phyloP scores from a whole-genome alignment of 1,140 invertebrate genomes.

The Drosophila funebris region DNA sequence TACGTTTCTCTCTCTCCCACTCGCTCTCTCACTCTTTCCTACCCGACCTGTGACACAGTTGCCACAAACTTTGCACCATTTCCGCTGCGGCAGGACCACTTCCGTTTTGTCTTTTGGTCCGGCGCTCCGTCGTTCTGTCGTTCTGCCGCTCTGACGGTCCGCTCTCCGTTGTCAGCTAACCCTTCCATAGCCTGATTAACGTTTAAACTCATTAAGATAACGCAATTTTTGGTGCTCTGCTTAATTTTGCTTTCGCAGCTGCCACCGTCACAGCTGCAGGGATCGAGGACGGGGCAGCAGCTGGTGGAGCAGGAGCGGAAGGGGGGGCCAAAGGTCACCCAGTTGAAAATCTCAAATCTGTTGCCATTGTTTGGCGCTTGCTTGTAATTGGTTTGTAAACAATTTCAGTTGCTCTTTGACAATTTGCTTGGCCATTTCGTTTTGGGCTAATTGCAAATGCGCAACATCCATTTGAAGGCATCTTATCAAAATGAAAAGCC shows the following conservation, averaged over 20 bases:
- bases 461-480: constrained; percentile 19
- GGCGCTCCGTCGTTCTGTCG: background rate
- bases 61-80: constrained; percentile 67
- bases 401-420: constrained; percentile 72
- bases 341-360: constrained; percentile 65
- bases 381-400: constrained; percentile 77
- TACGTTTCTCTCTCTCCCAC: constrained; percentile 3
- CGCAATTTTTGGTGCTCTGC: constrained; percentile 73
- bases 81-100: constrained; percentile 51
- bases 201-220: constrained; percentile 83
- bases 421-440: constrained; percentile 61
- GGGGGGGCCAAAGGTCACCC: constrained; percentile 56
- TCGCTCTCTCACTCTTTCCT: too few species aligned
- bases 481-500: constrained; percentile 63
- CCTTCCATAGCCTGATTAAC: constrained; percentile 58
- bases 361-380: constrained; percentile 61
- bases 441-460: constrained; percentile 64
- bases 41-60: constrained; percentile 51
- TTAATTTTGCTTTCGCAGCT: constrained; percentile 65
- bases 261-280: constrained; percentile 38
- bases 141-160: constrained; percentile 14
- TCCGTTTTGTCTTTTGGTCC: constrained; percentile 13
- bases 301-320: background rate
- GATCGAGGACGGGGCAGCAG: constrained; percentile 1
- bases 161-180: constrained; percentile 13